Evolutionary conservation across 2,797 vertebrate genomes (phyloP).

Genomic region (Pyrocephalus nanus): DNA sequence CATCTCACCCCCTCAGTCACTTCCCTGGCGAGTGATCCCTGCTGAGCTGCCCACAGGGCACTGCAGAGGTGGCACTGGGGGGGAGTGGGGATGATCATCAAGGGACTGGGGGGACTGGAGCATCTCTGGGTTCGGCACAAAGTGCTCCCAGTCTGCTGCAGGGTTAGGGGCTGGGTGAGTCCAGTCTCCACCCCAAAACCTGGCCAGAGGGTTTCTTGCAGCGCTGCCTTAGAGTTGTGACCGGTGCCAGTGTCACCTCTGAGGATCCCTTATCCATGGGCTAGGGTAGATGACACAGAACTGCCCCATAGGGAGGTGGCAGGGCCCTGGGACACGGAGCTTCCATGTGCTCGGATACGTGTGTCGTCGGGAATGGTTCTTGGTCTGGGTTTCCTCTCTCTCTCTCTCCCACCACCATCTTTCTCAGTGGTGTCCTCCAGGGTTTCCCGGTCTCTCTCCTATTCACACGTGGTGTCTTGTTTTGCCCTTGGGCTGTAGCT

Average conservation of each 20-base stretch:
- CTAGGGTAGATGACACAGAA: background rate
- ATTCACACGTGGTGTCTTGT: slow-evolving; percentile 63
- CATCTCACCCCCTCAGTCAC: background rate
- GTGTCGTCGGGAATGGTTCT: slow-evolving; percentile 41
- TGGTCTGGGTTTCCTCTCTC: slow-evolving; percentile 54
- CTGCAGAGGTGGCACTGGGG: background rate
- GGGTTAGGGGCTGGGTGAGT: background rate
- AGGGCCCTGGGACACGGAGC: slow-evolving; percentile 7
- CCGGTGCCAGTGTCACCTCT: background rate
- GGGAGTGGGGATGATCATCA: background rate
- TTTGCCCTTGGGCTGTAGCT: slow-evolving; percentile 78
- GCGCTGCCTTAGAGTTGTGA: background rate
- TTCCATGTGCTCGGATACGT: slow-evolving; percentile 20
- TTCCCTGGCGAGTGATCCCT: background rate
- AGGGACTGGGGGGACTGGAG: accelerated
- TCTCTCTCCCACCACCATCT: slow-evolving; percentile 55
- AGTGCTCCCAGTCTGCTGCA: background rate
- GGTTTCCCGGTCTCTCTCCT: slow-evolving; percentile 7
- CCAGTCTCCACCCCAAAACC: background rate
- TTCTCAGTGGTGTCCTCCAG: slow-evolving; percentile 55
- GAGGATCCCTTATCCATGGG: background rate
- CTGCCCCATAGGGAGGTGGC: background rate
- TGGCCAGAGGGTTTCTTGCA: background rate
- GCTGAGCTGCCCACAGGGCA: background rate
- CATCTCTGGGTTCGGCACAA: background rate